Base-by-base conservation (phyloP, 2,888 invertebrate genomes). In the Hypena proboscidalis region DNA sequence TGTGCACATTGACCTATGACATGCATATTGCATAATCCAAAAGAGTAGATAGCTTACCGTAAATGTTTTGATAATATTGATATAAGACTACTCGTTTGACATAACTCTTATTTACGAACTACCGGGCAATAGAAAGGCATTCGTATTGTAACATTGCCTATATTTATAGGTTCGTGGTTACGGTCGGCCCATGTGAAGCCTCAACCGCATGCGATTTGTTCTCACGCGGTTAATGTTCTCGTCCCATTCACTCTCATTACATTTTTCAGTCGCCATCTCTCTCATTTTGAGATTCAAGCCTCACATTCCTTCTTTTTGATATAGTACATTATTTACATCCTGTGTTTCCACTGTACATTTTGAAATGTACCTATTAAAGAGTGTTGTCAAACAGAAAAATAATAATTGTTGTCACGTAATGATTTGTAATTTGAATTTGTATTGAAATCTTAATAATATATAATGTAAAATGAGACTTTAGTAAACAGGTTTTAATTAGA, bases 211-310 rank as follows among this genome's bases (percentile, higher is more conserved):
- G 66, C 68, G 71, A 72, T 74, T 73, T 74, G 77, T 85, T 86
- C 85, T 83, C 85, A 85, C 85, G 83, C 73, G 72, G 74, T 80
- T 80, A 64, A 66, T 71, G 73, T 80, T 74, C 64, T 67, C 67
- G 59, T 83, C 76, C 66, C 65, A 59, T 68, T 81, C 74, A 55
- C 66, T 60, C 74, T 57, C 57, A 30, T 38, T 7, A 55, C 46
- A 56, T 42, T 42, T 59, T 49, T 52, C 56, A 41, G 58, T 67
- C 48, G 56, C 58, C 56, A 57, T 77, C 76, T 74, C 70, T 57
- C 58, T 74, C 70, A 63, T 72, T 74, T 72, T 60, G 52, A 73
- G 54, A 72, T 74, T 61, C 62, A 62, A 53, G 56, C 57, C 38
- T 49, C 38, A 50, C 62, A 56, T 56, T 70, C 60, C 67, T 74